phyloP scores from a whole-genome alignment of 2,113 vertebrate species.

The Tenebrosternarchus preto region DNA sequence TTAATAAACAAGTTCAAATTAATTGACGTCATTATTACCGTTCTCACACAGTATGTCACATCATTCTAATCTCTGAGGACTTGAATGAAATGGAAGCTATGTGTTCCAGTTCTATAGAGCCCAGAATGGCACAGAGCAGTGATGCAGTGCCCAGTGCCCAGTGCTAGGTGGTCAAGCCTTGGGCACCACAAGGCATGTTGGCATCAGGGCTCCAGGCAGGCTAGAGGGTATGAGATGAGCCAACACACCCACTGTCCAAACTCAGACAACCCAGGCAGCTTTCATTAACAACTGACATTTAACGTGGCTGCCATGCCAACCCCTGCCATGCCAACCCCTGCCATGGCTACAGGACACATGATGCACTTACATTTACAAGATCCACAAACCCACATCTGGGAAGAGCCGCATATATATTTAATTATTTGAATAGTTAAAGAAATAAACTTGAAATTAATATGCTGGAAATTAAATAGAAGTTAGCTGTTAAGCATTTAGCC shows the following conservation, averaged over 20 bases:
- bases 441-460: neutral
- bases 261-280: slow-evolving; percentile 75
- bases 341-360: slow-evolving; percentile 77
- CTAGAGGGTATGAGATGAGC: slow-evolving; percentile 75
- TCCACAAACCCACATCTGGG: slow-evolving; percentile 17
- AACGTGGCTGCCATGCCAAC: slow-evolving; percentile 76
- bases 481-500: neutral
- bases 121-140: neutral
- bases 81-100: neutral
- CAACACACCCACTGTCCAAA: slow-evolving; percentile 72
- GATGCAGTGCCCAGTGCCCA: slow-evolving; percentile 12
- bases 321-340: slow-evolving; percentile 77
- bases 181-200: slow-evolving; percentile 45
- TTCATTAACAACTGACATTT: slow-evolving; percentile 80
- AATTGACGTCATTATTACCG: neutral
- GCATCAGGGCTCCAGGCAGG: slow-evolving; percentile 71
- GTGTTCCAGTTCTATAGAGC: neutral
- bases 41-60: neutral
- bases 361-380: slow-evolving; percentile 70
- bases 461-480: neutral
- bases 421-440: slow-evolving; percentile 18
- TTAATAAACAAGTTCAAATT: neutral
- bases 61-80: neutral
- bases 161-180: slow-evolving; percentile 64
- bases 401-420: neutral